phyloP scores from a whole-genome alignment of 2,888 invertebrate species.

The Drosophila dives region DNA sequence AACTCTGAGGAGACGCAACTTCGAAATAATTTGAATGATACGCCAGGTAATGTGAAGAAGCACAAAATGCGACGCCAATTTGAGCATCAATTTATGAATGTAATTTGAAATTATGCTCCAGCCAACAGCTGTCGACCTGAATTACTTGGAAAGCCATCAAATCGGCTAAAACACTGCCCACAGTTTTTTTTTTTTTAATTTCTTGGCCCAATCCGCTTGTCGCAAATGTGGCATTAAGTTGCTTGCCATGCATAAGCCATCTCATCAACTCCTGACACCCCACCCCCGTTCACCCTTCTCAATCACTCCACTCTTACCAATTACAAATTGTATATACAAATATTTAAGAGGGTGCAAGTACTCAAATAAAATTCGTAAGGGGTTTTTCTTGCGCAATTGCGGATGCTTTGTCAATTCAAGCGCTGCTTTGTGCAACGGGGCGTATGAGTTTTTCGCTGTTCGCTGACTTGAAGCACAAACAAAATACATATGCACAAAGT shows the following conservation, averaged over 20 bases:
- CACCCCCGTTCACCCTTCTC: no score
- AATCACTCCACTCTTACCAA: constrained; percentile 3
- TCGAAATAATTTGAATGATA: constrained; percentile 71
- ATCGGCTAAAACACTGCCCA: constrained; percentile 36
- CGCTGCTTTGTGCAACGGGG: constrained; percentile 63
- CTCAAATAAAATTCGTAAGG: constrained; percentile 33
- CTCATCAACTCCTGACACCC: constrained; percentile 13
- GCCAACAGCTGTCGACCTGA: constrained; percentile 47
- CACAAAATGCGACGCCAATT: constrained; percentile 55
- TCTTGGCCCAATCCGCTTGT: neutral
- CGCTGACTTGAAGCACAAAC: constrained; percentile 35
- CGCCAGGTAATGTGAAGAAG: constrained; percentile 64
- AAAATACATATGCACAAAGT: constrained; percentile 16
- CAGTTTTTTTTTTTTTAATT: constrained; percentile 21
- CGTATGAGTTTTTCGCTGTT: constrained; percentile 60
- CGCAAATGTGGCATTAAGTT: constrained; percentile 45
- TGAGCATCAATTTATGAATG: constrained; percentile 59
- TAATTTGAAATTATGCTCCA: constrained; percentile 42
- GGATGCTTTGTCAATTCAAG: constrained; percentile 37
- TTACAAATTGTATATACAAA: constrained; percentile 51
- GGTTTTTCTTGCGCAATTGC: constrained; percentile 33
- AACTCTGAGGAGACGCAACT: constrained; percentile 48
- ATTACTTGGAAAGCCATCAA: constrained; percentile 62
- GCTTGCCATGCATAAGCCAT: constrained; percentile 25
- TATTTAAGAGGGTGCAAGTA: constrained; percentile 29